Evolutionary conservation across 2,113 vertebrate species (phyloP), one percentile per base, ranked within the genome.

Genomic region (Sinocyclocheilus rhinocerous): DNA sequence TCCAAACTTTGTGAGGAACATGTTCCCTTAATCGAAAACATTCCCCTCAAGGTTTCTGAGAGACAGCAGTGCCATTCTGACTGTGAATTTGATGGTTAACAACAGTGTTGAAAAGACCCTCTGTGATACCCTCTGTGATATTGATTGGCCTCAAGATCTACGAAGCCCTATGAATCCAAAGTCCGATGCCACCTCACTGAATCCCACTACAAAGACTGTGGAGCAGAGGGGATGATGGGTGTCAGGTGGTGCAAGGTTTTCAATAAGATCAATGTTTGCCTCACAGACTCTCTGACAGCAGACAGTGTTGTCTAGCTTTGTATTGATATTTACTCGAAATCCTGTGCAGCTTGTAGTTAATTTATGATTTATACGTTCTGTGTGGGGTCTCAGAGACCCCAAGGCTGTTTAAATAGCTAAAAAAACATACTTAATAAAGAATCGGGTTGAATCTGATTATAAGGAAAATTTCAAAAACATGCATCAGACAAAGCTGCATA

Each of bases 181-280:
- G 22, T 50, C 73, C 48, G 29, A 55, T 33, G 70, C 20, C 22
- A 42, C 36, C 69, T 73, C 16, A 11, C 48, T 18, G 24, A 55
- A 77, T 52, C 48, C 48, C 42, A 26, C 72, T 55, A 52, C 8
- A 77, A 29, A 29, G 6, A 52, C n/a, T 7, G 39, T 33, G 10
- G 2, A 42, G 18, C 69, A 77, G 24, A 55, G 75, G 24, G 55
- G 75, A 77, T 77, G 75, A 55, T 33, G 24, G 15, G 15, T 77
- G 48, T 77, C 75, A 77, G 75, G 73, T 76, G 42, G 22, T n/a
- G 63, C 63, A 67, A 39, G 67, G 33, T 52, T 77, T 77, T 77
- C 75, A 29, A 33, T 77, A 11, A 55, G 24, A 77, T 55, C 48
- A 52, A 18, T 52, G 75, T 77, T 55, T 76, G n/a, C 45, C 13